Base-by-base conservation (phyloP, 2,113 vertebrate species). In the Cyanocitta stelleri region DNA sequence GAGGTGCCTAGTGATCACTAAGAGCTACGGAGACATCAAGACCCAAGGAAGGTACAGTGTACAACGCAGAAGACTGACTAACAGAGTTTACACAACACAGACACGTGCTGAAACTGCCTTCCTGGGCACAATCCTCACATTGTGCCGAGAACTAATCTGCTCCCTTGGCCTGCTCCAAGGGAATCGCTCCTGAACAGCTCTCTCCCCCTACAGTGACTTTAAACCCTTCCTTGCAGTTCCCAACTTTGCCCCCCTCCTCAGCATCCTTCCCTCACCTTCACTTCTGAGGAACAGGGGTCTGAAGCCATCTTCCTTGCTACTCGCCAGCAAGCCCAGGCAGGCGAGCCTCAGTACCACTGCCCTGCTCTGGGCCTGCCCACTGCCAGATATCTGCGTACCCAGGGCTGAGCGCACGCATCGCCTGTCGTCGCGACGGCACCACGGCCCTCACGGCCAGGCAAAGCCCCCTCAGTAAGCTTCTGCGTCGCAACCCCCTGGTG, bases 401-500 rank as follows among this genome's bases (percentile, higher is more conserved):
- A 0, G 6, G 19, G 39, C 23, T 5, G 6, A 49, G 39, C 0
- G 1, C 39, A 48, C 0, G 0, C 35, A n/a, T 24, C 3, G 35
- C 37, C 61, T 2, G 0, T 17, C 8, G 8, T 11, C 1, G 0
- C 1, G 3, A 48, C 3, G 29, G 13, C 62, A 51, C 32, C 10
- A 2, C 3, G 6, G 32, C 59, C 27, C 74, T 19, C 48, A 9
- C 0, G 3, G 46, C 61, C 52, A 41, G 18, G 7, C 48, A 46
- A 17, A 55, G 13, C 9, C 18, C 8, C 7, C 9, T 18, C 12
- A 37, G 5, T 2, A 0, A 5, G 14, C 4, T 10, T 26, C 62
- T 63, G 54, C 1, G 0, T 7, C 27, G 2, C 0, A 0, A 29
- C 13, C 20, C 5, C 35, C 26, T 0, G 1, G 19, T 24, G 56